These are phyloP conservation scores for Canis aureus DNA, from an alignment of 2,113 vertebrate genomes.

Conservation along the genomic window DNA sequence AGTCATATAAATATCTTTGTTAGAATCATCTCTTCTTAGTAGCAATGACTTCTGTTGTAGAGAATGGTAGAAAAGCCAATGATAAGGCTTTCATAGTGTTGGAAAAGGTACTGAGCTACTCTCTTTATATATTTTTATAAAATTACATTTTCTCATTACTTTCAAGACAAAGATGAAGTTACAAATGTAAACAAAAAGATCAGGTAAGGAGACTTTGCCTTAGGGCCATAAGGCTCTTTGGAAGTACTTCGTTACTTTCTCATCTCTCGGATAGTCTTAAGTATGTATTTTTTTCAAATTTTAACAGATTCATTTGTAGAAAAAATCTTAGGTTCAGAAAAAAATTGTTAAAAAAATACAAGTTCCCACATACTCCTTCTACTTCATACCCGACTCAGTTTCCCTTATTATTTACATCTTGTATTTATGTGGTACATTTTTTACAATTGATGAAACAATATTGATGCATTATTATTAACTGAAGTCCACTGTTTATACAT, in stretches of 20 bases:
- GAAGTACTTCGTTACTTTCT: neutral
- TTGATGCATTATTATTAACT: neutral
- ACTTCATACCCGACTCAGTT: neutral
- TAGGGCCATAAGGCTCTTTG: neutral
- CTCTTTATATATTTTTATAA: neutral
- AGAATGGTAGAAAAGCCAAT: neutral
- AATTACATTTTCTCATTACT: neutral
- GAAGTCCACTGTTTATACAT: neutral
- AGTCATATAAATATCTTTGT: neutral
- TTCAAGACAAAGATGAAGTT: neutral
- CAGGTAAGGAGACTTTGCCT: neutral
- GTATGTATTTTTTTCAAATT: neutral
- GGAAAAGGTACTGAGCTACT: neutral
- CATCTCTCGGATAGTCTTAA: neutral
- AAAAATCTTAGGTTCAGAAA: neutral
- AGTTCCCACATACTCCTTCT: neutral
- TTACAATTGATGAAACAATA: neutral
- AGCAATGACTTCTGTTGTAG: neutral
- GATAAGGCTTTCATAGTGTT: neutral
- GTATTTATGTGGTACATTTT: neutral
- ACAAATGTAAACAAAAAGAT: neutral
- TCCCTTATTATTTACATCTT: neutral
- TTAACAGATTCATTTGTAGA: neutral
- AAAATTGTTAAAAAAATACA: neutral
- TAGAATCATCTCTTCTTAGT: constrained; percentile 4